Conservation (phyloP, 2,797 vertebrate species). For the Salarias fasciatus region DNA sequence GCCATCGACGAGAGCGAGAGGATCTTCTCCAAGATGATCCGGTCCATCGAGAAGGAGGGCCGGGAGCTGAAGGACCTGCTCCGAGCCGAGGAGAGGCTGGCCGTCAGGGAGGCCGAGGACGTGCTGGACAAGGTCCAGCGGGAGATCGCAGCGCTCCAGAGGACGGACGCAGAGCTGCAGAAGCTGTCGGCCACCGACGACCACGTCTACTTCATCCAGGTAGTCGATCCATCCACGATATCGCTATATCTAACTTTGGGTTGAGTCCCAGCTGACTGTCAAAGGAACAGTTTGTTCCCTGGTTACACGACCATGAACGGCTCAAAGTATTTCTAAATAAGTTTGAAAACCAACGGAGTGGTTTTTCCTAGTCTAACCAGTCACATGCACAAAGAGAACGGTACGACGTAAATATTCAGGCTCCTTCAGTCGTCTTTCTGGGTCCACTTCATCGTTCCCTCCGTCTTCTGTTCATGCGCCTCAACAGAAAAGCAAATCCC, state of each 20-base stretch:
- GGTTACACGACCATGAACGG: too few species aligned
- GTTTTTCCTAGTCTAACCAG: too few species aligned
- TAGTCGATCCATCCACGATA: too few species aligned
- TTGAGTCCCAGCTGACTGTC: too few species aligned
- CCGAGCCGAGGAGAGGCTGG: constrained; percentile 67
- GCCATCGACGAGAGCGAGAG: constrained; percentile 79
- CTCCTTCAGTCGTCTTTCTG: too few species aligned
- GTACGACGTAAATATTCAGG: too few species aligned
- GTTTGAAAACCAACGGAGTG: too few species aligned
- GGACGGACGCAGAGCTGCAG: constrained; percentile 68
- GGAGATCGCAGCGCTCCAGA: constrained; percentile 60
- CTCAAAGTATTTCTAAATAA: too few species aligned
- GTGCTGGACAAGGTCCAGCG: constrained; percentile 72
- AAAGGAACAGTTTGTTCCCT: too few species aligned
- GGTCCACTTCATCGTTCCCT: background rate
- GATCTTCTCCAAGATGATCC: constrained; percentile 75
- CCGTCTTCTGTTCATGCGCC: too few species aligned
- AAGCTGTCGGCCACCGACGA: constrained; percentile 72
- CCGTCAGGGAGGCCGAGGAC: constrained; percentile 70
- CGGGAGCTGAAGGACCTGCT: constrained; percentile 74
- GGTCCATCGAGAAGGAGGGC: constrained; percentile 82
- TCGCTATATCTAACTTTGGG: too few species aligned
- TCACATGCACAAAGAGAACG: too few species aligned
- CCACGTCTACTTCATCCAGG: constrained; percentile 80
- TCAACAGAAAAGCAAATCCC: constrained; percentile 69